Percentiles rank a stretch among this genome's conserved stretches.
Conservation (phyloP, 2,113 vertebrate genomes). For the Paradoxurus hermaphroditus region DNA sequence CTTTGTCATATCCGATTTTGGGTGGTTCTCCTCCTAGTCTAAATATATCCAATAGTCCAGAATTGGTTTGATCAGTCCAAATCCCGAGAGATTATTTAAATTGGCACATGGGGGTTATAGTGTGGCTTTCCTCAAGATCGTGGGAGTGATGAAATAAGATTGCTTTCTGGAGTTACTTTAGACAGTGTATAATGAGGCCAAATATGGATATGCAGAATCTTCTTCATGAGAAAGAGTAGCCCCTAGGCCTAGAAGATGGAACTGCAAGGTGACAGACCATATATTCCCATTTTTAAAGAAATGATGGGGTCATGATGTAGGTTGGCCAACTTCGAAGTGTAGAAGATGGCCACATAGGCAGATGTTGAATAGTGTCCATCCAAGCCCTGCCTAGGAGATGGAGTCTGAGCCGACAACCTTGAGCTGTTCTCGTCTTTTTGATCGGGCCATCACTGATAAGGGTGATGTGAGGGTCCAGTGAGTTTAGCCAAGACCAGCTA, state of each 20-base stretch:
- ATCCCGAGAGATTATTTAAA: background rate
- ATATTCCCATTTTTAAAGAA: background rate
- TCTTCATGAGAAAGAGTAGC: background rate
- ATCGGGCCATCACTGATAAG: background rate
- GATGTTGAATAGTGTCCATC: background rate
- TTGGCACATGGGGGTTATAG: background rate
- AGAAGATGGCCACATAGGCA: background rate
- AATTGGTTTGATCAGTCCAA: background rate
- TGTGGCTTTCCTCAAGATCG: background rate
- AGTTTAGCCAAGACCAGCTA: background rate
- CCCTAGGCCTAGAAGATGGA: background rate
- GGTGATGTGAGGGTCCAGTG: background rate
- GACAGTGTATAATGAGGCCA: background rate
- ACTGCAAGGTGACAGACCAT: background rate
- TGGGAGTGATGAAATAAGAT: background rate
- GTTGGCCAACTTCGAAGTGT: background rate
- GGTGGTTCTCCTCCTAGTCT: background rate
- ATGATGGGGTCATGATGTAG: background rate
- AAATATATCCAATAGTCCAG: background rate
- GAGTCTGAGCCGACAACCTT: background rate
- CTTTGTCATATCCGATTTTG: background rate
- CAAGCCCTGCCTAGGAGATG: background rate
- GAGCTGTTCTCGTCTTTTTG: background rate
- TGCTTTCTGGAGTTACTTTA: conserved; percentile 27
- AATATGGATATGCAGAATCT: background rate